A percentile compares a stretch with the other conserved stretches of the same genome.
Conservation (phyloP, 2,797 vertebrate genomes). For the Todus mexicanus region DNA sequence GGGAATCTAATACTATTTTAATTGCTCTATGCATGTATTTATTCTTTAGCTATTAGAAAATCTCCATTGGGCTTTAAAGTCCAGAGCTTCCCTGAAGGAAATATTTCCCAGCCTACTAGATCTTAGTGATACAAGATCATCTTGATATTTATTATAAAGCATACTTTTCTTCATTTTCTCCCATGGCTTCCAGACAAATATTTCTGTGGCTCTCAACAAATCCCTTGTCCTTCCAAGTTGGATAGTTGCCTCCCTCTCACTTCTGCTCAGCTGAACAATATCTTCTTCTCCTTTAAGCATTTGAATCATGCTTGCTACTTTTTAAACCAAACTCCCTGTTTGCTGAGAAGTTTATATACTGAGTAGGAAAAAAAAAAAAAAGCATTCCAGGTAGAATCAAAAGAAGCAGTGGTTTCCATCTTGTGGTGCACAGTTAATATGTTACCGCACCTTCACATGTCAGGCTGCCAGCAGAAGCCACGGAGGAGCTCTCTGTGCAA, state of each 20-base stretch:
- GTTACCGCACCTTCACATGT: neutral
- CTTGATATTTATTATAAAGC: neutral
- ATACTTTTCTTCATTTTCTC: conserved; percentile 12
- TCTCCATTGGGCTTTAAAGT: neutral
- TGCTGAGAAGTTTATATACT: neutral
- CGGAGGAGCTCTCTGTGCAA: neutral
- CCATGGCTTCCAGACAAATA: neutral
- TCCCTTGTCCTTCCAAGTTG: neutral
- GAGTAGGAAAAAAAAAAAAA: neutral
- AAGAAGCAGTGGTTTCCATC: neutral
- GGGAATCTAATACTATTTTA: neutral
- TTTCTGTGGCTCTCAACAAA: conserved; percentile 7
- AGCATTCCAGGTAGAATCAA: neutral
- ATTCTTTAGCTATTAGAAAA: neutral
- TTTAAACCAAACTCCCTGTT: neutral
- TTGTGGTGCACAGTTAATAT: neutral
- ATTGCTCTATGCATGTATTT: neutral
- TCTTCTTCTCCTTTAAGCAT: neutral
- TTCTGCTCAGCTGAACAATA: neutral
- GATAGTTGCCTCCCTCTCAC: neutral
- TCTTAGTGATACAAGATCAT: neutral
- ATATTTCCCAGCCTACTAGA: neutral
- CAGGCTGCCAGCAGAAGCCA: neutral
- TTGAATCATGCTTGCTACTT: neutral
- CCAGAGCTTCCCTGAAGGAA: neutral